Base-by-base conservation (phyloP, 2,888 invertebrate species). In the Aromia moschata region DNA sequence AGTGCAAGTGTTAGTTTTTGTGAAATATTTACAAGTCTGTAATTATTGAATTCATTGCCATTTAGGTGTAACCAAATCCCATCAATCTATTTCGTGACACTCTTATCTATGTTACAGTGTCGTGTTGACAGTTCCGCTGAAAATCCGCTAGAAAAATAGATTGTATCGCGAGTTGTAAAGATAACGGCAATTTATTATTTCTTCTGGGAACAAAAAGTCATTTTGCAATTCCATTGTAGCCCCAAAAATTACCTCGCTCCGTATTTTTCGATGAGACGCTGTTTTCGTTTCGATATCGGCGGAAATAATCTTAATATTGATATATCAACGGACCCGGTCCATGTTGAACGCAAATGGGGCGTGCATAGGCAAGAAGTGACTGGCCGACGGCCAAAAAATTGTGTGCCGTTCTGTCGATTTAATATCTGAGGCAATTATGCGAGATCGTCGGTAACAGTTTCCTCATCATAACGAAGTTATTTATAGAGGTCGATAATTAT, bases 111-210 rank as follows among this genome's bases (percentile, higher is more conserved):
- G n/a, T n/a, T n/a, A n/a, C n/a, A n/a, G n/a, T n/a, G n/a, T n/a
- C n/a, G n/a, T 25, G 25, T 25, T 5, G 7, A 25, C 7, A 25
- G 4, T 7, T 25, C 25, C 25, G 7, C 3, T 7, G 7, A 25
- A 3, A 25, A 25, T 25, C 25, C 25, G 7, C 25, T 25, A 25
- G 25, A 7, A 7, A 25, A 40, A 40, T 17, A 40, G n/a, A 40
- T 17, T 40, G 15, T 40, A 40, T 17, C 11, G 17, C 17, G 10
- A 4, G 18, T 18, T 40, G n/a, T 40, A 40, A 18, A 40, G 40
- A 40, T 40, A 40, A 40, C 7, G 17, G 17, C 17, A 17, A 40
- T 40, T 40, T 40, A 38, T 38, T 17, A 40, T 18, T 18, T 18
- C 16, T 17, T n/a, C 18, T 18, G 5, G 11, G n/a, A 16, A 40